Percentiles rank a stretch among this genome's conserved stretches.
phyloP scores from a whole-genome alignment of 1,140 invertebrate species.

The Ooceraea biroi region DNA sequence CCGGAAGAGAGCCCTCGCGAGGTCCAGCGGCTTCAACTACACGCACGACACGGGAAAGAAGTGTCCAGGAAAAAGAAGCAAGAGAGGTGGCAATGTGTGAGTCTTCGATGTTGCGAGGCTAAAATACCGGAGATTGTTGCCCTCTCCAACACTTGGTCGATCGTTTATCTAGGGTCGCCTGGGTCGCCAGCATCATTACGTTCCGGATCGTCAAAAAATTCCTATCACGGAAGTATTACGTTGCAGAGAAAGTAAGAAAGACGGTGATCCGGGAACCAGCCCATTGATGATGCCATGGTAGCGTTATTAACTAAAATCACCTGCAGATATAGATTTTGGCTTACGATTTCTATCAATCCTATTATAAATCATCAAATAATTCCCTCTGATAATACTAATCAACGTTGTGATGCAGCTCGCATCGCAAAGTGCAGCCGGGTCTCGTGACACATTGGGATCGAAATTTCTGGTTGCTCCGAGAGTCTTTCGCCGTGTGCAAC shows the following conservation, averaged over 20 bases:
- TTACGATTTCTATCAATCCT: no score
- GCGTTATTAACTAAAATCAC: no score
- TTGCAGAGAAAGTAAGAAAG: background rate
- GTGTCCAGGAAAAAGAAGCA: slow-evolving; percentile 6
- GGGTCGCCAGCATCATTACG: background rate
- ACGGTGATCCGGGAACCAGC: background rate
- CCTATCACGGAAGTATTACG: background rate
- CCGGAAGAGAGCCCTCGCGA: slow-evolving; percentile 70
- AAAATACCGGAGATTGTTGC: background rate
- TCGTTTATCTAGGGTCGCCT: background rate
- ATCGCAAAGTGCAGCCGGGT: no score
- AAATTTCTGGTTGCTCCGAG: background rate
- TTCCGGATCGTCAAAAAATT: background rate
- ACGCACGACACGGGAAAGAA: slow-evolving; percentile 53
- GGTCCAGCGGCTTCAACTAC: slow-evolving; percentile 43
- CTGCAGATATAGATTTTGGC: no score
- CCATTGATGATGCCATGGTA: no score
- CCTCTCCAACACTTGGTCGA: background rate
- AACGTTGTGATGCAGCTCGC: no score
- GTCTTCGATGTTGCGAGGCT: slow-evolving; percentile 7
- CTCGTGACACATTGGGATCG: background rate
- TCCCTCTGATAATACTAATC: no score
- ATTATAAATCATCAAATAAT: no score
- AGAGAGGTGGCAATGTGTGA: background rate
- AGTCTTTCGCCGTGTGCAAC: background rate